Evolutionary conservation across 2,888 invertebrate genomes (phyloP).

Genomic region (Pandemis cinnamomeana): DNA sequence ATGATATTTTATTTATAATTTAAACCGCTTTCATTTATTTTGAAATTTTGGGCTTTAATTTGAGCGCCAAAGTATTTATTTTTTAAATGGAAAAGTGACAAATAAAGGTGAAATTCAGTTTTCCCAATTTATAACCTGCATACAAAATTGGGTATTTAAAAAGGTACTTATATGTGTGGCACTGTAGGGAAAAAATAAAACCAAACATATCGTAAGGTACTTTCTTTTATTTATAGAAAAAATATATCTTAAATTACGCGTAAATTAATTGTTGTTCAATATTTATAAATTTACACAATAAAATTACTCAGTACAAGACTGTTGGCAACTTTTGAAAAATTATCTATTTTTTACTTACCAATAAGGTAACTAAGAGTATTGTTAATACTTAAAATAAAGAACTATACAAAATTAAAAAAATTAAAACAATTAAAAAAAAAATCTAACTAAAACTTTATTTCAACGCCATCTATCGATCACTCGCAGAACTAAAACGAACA

Average conservation of each 20-base stretch:
- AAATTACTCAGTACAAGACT: constrained; percentile 37
- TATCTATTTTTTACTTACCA: constrained; percentile 47
- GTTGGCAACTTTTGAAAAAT: constrained; percentile 68
- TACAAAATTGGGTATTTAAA: no score
- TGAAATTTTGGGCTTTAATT: no score
- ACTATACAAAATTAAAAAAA: constrained; percentile 2
- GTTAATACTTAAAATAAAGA: constrained; percentile 45
- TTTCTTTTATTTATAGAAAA: constrained; percentile 56
- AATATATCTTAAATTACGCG: constrained; percentile 55
- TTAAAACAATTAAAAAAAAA: neutral
- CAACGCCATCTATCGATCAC: neutral
- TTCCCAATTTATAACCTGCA: no score
- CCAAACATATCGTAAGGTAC: constrained; percentile 42
- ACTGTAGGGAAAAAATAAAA: constrained; percentile 24
- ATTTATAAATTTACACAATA: constrained; percentile 45
- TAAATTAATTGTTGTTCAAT: constrained; percentile 49
- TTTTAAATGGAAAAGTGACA: no score
- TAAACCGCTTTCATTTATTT: no score
- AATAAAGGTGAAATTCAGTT: no score
- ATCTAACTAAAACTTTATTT: neutral
- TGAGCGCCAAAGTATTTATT: no score
- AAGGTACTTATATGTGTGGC: no score
- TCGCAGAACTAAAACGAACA: constrained; percentile 26
- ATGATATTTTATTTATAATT: neutral
- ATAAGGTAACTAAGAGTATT: constrained; percentile 70